These are phyloP conservation scores for Poecilia latipinna DNA, from an alignment of 2,113 vertebrate genomes.

Conservation along the genomic window DNA sequence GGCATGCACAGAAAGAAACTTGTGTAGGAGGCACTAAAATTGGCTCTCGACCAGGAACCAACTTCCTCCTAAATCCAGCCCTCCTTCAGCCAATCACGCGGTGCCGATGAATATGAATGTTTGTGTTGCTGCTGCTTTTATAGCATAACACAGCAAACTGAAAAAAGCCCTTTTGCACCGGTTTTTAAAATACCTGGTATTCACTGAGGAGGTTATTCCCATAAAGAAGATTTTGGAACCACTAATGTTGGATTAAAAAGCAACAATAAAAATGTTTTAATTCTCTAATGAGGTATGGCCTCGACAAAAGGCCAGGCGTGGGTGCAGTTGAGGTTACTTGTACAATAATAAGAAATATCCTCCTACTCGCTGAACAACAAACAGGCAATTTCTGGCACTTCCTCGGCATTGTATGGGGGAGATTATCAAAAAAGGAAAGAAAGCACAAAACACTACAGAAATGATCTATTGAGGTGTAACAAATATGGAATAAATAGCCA, in stretches of 20 bases:
- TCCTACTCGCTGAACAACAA: slow-evolving; percentile 67
- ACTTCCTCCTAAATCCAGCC: not conserved
- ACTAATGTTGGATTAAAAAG: slow-evolving; percentile 35
- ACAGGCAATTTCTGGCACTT: slow-evolving; percentile 50
- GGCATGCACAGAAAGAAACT: not conserved
- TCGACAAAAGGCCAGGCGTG: slow-evolving; percentile 20
- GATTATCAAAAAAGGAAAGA: slow-evolving; percentile 14
- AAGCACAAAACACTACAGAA: not conserved
- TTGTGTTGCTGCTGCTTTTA: not conserved
- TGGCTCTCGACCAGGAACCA: not conserved
- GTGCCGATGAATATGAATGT: not conserved
- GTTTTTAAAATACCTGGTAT: not conserved
- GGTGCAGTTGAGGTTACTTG: slow-evolving; percentile 46
- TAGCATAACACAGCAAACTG: not conserved
- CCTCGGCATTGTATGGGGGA: slow-evolving; percentile 32
- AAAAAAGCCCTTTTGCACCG: not conserved
- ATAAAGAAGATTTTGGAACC: not conserved
- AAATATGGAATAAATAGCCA: not conserved
- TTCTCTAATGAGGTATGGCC: slow-evolving; percentile 51
- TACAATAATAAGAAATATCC: slow-evolving; percentile 57
- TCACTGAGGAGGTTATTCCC: not conserved
- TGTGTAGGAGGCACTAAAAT: not conserved
- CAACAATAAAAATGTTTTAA: slow-evolving; percentile 46
- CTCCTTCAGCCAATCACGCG: not conserved
- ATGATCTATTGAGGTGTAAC: too few relatives aligned